Base-by-base conservation (phyloP, 2,797 vertebrate species). In the Bradypus variegatus region DNA sequence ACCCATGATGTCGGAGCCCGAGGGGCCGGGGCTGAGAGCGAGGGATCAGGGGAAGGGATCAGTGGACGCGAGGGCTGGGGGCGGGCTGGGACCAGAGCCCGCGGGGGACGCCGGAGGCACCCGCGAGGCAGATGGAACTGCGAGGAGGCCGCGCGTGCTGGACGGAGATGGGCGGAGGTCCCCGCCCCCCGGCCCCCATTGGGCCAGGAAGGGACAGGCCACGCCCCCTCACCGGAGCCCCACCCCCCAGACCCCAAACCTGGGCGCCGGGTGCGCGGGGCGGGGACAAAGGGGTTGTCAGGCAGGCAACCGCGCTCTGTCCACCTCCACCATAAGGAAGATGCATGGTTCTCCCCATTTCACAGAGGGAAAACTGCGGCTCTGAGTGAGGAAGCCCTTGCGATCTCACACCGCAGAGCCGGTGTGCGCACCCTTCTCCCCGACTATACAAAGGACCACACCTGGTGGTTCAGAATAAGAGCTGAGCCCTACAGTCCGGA, bases 1-100 rank as follows among this genome's bases (percentile, higher is more conserved):
- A 91, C 98, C 98, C 98, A 99, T 99, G 96, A 80, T 94, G 95
- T 55, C 78, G 62, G 73, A 72, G 91, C 90, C 95, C 25, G 15
- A 31, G 83, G 91, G 50, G n/a, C 78, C 16, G 33, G 77, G 86
- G 82, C 86, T 81, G 72, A 82, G 79, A 48, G 79, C 41, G 3
- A 62, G 67, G 62, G 53, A 19, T 21, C 78, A 33, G 31, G 70
- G 55, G 86, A 75, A 16, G 36, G 88, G 81, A 75, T 55, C 8
- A 12, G 81, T 15, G 62, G 81, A 83, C 29, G 29, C 79, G 72
- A 6, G 86, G 93, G 78, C 82, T 60, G 89, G 89, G 95, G 79
- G 41, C 33, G 70, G 86, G 85, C 58, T 82, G 90, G 86, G 50
- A 83, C 77, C 64, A 31, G 90, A 93, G 93, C 86, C 91, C 85